A percentile compares a stretch with the other conserved stretches of the same genome.
These are phyloP conservation scores for Micronisus gabar DNA, from an alignment of 2,113 vertebrate genomes.

Conservation along the genomic window DNA sequence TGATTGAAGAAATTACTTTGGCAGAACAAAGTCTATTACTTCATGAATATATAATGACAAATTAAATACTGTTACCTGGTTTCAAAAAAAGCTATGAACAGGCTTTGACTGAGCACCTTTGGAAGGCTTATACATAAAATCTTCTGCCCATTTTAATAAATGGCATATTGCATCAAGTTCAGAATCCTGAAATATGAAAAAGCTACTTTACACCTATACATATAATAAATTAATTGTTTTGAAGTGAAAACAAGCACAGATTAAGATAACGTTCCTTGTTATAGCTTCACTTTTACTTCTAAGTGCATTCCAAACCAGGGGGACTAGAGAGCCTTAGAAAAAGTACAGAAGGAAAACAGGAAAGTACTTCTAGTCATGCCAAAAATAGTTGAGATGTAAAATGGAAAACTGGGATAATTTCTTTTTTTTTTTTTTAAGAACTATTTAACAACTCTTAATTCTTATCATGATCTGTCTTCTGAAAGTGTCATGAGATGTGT, in stretches of 20 bases:
- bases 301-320: not conserved
- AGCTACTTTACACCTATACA: not conserved
- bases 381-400: not conserved
- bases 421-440: not conserved
- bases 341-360: not conserved
- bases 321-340: not conserved
- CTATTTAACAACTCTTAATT: not conserved
- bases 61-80: not conserved
- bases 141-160: not conserved
- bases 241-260: not conserved
- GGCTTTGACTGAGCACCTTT: not conserved
- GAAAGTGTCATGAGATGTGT: not conserved
- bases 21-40: not conserved
- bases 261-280: not conserved
- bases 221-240: not conserved
- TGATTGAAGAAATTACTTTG: conserved; percentile 16
- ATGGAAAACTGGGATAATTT: not conserved
- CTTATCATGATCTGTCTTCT: not conserved
- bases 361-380: not conserved
- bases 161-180: not conserved
- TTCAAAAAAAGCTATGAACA: not conserved
- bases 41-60: conserved; percentile 1
- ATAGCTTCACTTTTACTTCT: not conserved
- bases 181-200: not conserved
- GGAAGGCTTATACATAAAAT: not conserved